These are phyloP conservation scores for Ligdia adustata DNA, from an alignment of 2,888 invertebrate genomes.

Conservation along the genomic window DNA sequence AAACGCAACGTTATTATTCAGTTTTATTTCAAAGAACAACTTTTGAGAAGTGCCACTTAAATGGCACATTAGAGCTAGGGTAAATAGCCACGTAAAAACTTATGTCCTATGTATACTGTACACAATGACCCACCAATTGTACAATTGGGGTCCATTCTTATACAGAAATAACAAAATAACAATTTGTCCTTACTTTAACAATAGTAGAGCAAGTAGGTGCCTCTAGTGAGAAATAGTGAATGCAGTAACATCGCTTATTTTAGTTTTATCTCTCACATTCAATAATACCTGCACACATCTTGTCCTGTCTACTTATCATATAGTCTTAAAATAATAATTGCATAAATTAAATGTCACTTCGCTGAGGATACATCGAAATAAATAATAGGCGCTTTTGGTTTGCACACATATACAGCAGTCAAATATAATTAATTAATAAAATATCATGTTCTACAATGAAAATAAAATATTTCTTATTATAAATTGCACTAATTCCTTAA, in stretches of 20 bases:
- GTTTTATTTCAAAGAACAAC: constrained; percentile 60
- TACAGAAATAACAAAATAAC: constrained; percentile 28
- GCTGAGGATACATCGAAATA: too few relatives aligned
- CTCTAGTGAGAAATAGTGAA: constrained; percentile 3
- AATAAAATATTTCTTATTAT: constrained; percentile 24
- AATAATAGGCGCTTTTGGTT: too few relatives aligned
- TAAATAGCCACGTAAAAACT: constrained; percentile 71
- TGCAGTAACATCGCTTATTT: constrained; percentile 4
- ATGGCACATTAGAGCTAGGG: constrained; percentile 65
- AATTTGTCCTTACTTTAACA: constrained; percentile 18
- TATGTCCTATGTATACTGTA: constrained; percentile 52
- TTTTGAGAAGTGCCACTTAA: constrained; percentile 67
- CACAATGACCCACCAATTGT: constrained; percentile 57
- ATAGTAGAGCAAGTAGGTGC: constrained; percentile 15
- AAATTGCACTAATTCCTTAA: constrained; percentile 44
- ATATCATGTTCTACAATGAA: background rate
- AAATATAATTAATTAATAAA: too few relatives aligned
- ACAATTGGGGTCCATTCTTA: constrained; percentile 15
- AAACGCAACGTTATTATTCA: constrained; percentile 6
- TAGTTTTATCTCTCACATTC: too few relatives aligned
- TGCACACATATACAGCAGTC: too few relatives aligned
- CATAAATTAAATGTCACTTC: too few relatives aligned
- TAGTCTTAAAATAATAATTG: background rate
- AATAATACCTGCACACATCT: background rate
- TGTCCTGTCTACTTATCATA: background rate